Evolutionary conservation across 2,113 vertebrate genomes (phyloP), one percentile per base, ranked within the genome.

Genomic region (Lepus timidus): DNA sequence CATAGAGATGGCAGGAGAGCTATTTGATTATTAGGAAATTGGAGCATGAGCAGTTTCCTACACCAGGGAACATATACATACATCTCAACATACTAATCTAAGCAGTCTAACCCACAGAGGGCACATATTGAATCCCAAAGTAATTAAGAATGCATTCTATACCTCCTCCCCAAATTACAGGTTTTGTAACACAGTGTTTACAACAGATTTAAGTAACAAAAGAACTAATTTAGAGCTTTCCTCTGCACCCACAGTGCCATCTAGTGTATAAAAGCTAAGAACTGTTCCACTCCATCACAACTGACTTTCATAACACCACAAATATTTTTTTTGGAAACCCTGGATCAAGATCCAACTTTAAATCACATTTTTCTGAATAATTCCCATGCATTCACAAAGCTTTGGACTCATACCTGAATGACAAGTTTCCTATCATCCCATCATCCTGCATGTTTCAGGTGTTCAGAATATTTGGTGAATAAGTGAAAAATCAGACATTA

Each of bases 231-330:
- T 90, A 94, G 87, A 90, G 88, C 70, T 85, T 94, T 98, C 97
- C 83, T 93, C 97, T 97, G 98, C 97, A 97, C 97, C 98, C 98
- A 97, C 98, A 98, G 97, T 98, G 97, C 98, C 98, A 98, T 98
- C 98, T 94, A 70, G 98, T 96, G 98, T 75, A 92, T 9, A n/a
- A 93, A 68, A 51, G 58, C 36, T 11, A 27, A 95, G 88, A 90
- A 90, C 19, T 52, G 44, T 64, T 93, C 64, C 68, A 73, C 49
- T 93, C n/a, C 10, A 71, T 78, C 81, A 90, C 11, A 39, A 51
- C 61, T 92, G 87, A 83, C 71, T 91, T 91, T 85, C 83, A 2
- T 61, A 94, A 82, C 25, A 90, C 70, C 62, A 71, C 14, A 27
- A 67, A 74, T 14, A 73, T 87, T 55, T 58, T 82, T 92, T 94